Conservation (phyloP, 2,797 vertebrate species). For the Hyperoplus lanceolatus region DNA sequence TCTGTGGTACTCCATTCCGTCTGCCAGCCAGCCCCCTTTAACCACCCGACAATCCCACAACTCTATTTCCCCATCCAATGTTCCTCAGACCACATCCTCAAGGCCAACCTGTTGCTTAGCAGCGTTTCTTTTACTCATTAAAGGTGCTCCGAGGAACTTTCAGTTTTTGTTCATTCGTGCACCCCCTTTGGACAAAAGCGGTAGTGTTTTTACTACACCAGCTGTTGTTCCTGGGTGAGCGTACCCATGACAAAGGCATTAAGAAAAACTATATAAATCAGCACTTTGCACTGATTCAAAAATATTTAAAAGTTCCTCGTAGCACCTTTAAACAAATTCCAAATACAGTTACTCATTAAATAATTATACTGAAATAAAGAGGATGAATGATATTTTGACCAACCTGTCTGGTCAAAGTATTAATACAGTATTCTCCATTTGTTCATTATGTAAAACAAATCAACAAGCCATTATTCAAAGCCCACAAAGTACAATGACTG, state of each 20-base stretch:
- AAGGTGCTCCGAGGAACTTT: too few relatives aligned
- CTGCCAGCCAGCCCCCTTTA: constrained; percentile 50
- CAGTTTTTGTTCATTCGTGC: too few relatives aligned
- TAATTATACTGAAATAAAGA: constrained; percentile 51
- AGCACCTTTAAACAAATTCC: constrained; percentile 29
- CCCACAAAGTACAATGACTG: constrained; percentile 29
- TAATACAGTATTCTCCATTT: constrained; percentile 34
- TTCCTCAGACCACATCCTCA: constrained; percentile 18
- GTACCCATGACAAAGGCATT: too few relatives aligned
- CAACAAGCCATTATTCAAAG: constrained; percentile 50
- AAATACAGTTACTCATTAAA: constrained; percentile 37
- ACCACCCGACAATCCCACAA: constrained; percentile 49
- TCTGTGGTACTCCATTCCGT: constrained; percentile 51
- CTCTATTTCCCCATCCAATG: constrained; percentile 53
- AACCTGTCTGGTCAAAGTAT: constrained; percentile 35
- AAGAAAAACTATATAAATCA: too few relatives aligned
- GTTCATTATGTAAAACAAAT: constrained; percentile 54
- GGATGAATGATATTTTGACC: constrained; percentile 50
- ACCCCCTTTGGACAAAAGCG: too few relatives aligned
- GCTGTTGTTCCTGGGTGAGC: too few relatives aligned
- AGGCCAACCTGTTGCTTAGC: constrained; percentile 51
- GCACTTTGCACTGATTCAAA: too few relatives aligned
- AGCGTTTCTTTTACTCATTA: constrained; percentile 41
- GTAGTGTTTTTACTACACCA: too few relatives aligned
- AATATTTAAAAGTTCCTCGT: too few relatives aligned